Conservation (phyloP, 2,888 invertebrate genomes). For the Ornithoptera priamus region DNA sequence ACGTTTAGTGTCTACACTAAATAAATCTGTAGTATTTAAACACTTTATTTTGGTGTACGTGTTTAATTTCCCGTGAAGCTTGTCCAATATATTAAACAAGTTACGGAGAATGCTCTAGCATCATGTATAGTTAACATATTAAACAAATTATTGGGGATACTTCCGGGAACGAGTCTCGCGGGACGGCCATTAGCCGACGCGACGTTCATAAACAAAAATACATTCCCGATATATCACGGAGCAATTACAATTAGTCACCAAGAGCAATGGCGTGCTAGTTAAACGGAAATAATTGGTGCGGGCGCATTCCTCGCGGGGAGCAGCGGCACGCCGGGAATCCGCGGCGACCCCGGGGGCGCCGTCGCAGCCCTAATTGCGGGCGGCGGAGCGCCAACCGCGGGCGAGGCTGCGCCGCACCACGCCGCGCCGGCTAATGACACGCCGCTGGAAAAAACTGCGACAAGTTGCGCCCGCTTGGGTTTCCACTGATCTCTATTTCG, state of each 20-base stretch:
- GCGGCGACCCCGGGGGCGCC: conserved; percentile 54
- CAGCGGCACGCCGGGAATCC: conserved; percentile 54
- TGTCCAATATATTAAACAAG: too few relatives aligned
- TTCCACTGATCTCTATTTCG: too few relatives aligned
- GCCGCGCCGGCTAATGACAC: conserved; percentile 13
- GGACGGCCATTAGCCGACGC: neutral
- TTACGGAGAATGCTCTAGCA: too few relatives aligned
- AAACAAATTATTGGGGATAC: too few relatives aligned
- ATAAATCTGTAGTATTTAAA: too few relatives aligned
- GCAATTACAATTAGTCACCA: conserved; percentile 60
- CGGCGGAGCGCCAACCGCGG: conserved; percentile 50
- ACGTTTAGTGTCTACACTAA: too few relatives aligned
- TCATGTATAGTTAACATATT: too few relatives aligned
- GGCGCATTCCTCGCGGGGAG: conserved; percentile 56
- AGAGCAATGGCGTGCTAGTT: conserved; percentile 46
- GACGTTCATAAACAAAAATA: conserved; percentile 22
- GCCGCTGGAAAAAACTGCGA: conserved; percentile 8
- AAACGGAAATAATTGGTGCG: conserved; percentile 62
- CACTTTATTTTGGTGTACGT: too few relatives aligned
- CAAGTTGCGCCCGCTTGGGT: neutral
- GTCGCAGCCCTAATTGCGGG: conserved; percentile 50
- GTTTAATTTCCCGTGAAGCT: too few relatives aligned
- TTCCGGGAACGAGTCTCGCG: too few relatives aligned
- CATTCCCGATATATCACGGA: conserved; percentile 24
- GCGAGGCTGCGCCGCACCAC: conserved; percentile 39